Evolutionary conservation across 2,888 invertebrate species (phyloP).

Genomic region (Emesis russula): DNA sequence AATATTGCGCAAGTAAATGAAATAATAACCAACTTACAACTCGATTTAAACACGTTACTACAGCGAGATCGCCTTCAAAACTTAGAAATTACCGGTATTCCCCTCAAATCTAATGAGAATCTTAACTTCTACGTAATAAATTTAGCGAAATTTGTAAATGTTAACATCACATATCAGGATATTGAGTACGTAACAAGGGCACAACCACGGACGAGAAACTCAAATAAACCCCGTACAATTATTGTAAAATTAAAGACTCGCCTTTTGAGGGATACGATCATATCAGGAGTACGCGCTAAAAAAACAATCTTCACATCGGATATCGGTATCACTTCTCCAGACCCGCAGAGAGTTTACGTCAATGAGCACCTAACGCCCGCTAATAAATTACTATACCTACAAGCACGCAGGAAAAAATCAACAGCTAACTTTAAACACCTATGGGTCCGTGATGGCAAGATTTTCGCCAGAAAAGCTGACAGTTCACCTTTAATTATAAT

Average conservation of each 20-base stretch:
- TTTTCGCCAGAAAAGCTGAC: neutral
- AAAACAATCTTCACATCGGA: neutral
- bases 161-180: neutral
- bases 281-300: neutral
- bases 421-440: neutral
- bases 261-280: neutral
- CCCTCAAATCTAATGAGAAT: neutral
- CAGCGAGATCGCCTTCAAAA: neutral
- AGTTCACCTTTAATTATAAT: neutral
- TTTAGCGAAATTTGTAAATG: neutral
- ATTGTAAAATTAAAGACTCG: neutral
- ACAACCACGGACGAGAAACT: neutral
- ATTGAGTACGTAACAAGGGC: neutral
- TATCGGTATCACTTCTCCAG: neutral
- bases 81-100: neutral
- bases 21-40: neutral
- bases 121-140: neutral
- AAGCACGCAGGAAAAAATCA: neutral
- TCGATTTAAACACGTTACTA: neutral
- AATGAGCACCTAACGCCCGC: neutral
- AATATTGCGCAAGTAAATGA: neutral
- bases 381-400: neutral
- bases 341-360: neutral
- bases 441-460: neutral
- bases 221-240: neutral